Percentiles rank a stretch among this genome's conserved stretches.
These are phyloP conservation scores for Desmophyllum pertusum DNA, from an alignment of 92 coral and sea anemone species.

Conservation along the genomic window DNA sequence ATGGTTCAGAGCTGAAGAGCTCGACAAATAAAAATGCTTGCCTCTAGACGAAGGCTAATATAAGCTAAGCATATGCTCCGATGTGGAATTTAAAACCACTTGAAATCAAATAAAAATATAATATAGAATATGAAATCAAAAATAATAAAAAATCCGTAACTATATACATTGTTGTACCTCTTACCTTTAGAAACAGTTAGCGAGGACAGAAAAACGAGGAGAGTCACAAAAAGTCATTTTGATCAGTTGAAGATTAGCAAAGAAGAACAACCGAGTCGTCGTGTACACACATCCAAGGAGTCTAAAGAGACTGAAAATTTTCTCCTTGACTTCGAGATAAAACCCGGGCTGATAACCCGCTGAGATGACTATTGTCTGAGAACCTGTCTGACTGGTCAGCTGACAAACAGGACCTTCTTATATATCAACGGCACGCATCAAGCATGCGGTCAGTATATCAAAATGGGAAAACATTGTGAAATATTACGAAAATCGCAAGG, in stretches of 20 bases:
- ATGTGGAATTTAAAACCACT: background rate
- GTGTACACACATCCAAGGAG: background rate
- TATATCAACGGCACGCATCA: background rate
- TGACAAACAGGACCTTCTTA: background rate
- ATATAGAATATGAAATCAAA: background rate
- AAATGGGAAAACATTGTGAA: no score
- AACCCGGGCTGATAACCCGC: background rate
- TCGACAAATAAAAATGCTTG: no score
- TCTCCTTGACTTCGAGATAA: background rate
- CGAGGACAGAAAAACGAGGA: background rate
- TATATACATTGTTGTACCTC: background rate
- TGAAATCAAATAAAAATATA: background rate
- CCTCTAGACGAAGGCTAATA: no score
- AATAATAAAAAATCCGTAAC: background rate
- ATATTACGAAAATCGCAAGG: no score
- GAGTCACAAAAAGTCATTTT: background rate
- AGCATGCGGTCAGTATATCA: no score
- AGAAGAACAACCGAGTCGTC: background rate
- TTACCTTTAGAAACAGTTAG: conserved; percentile 5
- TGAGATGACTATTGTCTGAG: conserved; percentile 17
- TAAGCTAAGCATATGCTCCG: no score
- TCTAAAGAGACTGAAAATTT: background rate
- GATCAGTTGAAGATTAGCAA: background rate
- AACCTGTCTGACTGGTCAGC: background rate
- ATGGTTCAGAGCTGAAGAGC: no score